Conservation (phyloP, 1,140 invertebrate genomes). For the Caenorhabditis inopinata region DNA sequence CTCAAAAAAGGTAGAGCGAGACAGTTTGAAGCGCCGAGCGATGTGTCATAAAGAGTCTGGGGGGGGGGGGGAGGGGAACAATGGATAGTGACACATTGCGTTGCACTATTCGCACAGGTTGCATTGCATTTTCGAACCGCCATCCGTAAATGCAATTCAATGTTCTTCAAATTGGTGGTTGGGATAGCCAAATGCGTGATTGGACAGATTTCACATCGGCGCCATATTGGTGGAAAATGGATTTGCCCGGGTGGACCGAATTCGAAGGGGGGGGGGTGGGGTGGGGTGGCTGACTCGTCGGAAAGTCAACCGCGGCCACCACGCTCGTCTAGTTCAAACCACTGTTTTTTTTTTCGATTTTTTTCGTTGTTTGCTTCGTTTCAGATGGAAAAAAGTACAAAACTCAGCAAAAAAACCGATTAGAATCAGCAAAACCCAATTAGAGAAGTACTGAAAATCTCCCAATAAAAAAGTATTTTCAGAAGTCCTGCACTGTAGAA, state of each 20-base stretch:
- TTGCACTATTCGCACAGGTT: background rate
- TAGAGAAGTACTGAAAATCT: background rate
- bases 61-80: background rate
- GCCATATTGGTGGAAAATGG: background rate
- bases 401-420: background rate
- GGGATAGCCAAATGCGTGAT: background rate
- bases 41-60: no score
- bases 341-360: no score
- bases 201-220: background rate
- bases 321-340: no score
- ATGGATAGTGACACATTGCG: constrained; percentile 13
- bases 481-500: no score
- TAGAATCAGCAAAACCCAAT: background rate
- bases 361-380: no score
- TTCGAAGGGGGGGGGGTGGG: no score
- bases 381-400: background rate
- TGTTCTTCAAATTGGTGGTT: background rate
- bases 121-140: constrained; percentile 17
- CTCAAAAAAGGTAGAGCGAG: no score
- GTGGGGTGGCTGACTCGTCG: no score
- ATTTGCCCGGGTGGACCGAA: no score
- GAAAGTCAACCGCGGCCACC: no score
- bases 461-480: no score
- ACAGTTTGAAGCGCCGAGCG: no score
- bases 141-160: background rate